phyloP scores from a whole-genome alignment of 1,140 invertebrate genomes.

The Heliconius nattereri region DNA sequence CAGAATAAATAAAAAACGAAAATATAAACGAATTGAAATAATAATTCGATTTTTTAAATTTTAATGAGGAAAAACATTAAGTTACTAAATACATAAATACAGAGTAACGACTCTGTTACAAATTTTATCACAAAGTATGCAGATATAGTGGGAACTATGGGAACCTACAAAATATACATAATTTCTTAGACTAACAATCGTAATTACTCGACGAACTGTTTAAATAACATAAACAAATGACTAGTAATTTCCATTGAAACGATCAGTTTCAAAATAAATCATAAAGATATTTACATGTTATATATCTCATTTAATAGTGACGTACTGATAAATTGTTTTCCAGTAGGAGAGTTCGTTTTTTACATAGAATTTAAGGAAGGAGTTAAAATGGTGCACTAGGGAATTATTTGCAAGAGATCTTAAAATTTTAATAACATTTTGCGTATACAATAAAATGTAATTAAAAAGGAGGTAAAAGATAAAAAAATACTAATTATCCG shows the following conservation, averaged over 20 bases:
- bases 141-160: not conserved
- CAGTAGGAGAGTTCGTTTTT: not conserved
- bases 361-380: not conserved
- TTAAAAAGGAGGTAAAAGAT: too few species aligned
- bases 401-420: too few species aligned
- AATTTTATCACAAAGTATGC: not conserved
- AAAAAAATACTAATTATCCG: too few species aligned
- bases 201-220: constrained; percentile 23
- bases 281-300: constrained; percentile 1
- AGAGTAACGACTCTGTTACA: not conserved
- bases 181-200: not conserved
- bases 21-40: too few species aligned
- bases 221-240: constrained; percentile 36
- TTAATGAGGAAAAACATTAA: not conserved
- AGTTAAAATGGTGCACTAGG: too few species aligned
- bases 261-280: constrained; percentile 15
- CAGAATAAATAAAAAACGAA: too few species aligned
- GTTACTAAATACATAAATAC: not conserved
- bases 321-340: not conserved
- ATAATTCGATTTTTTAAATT: too few species aligned
- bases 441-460: too few species aligned
- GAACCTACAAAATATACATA: not conserved
- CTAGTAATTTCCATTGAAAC: constrained; percentile 30
- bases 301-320: not conserved
- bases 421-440: too few species aligned